Percentiles rank a stretch among this genome's conserved stretches.
Conservation (phyloP, 2,888 invertebrate genomes). For the Trachelus stipa region DNA sequence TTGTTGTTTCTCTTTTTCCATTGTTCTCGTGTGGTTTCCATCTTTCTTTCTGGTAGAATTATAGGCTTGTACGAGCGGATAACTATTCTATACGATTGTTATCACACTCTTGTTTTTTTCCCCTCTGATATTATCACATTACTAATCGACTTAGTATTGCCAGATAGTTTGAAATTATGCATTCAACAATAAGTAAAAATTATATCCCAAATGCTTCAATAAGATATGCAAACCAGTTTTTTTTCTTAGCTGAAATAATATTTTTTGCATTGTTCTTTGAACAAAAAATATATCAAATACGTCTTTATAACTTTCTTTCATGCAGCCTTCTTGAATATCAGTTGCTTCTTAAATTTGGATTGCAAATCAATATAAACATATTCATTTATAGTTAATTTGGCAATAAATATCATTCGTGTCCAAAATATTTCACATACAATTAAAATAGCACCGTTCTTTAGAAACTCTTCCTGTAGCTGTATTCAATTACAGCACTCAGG, state of each 20-base stretch:
- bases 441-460: slow-evolving; percentile 1
- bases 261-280: not conserved
- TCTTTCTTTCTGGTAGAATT: not conserved
- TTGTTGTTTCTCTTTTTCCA: not conserved
- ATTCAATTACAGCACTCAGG: not conserved
- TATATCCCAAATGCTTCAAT: not conserved
- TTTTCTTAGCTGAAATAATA: not conserved
- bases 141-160: not conserved
- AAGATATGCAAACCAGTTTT: not conserved
- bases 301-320: not conserved
- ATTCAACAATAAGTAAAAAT: not conserved
- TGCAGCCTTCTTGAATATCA: not conserved
- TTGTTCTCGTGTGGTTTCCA: not conserved
- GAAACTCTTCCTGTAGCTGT: not conserved
- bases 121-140: not conserved
- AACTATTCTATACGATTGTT: not conserved
- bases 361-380: not conserved
- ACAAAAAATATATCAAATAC: not conserved
- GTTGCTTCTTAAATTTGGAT: not conserved
- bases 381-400: not conserved
- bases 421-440: not conserved
- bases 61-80: not conserved
- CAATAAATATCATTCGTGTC: not conserved
- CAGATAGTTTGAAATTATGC: not conserved
- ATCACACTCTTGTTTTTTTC: not conserved